Conservation (phyloP, 2,888 invertebrate species). For the Heliconius ismenius region DNA sequence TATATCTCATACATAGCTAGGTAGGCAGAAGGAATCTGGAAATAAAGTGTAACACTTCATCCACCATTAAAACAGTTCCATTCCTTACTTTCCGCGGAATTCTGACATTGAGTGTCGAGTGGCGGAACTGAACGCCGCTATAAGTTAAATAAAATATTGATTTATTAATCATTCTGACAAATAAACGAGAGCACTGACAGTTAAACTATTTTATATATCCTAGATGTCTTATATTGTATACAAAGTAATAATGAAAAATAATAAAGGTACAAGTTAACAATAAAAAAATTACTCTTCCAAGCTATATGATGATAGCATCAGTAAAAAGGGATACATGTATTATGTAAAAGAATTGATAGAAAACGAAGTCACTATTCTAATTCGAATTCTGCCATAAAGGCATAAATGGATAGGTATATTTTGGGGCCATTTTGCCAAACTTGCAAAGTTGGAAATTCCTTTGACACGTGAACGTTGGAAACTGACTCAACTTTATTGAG, state of each 20-base stretch:
- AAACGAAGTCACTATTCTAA: neutral
- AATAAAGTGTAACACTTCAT: neutral
- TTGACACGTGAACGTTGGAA: conserved; percentile 50
- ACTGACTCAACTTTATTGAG: conserved; percentile 51
- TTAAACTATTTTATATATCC: no score
- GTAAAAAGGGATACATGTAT: neutral
- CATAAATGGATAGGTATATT: conserved; percentile 20
- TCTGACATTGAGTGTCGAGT: neutral
- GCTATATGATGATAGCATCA: no score
- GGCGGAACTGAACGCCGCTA: neutral
- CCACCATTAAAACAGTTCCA: neutral
- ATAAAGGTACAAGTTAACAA: neutral
- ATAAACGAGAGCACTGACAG: no score
- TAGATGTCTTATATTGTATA: no score
- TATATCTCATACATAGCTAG: neutral
- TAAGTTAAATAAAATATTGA: no score
- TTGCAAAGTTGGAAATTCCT: conserved; percentile 49
- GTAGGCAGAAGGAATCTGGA: neutral
- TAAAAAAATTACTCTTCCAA: no score
- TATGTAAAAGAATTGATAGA: neutral
- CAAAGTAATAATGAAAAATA: neutral
- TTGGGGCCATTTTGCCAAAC: conserved; percentile 34
- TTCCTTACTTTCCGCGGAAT: neutral
- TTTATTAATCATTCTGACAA: no score
- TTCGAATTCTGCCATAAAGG: conserved; percentile 12